These are phyloP conservation scores for Drosophila obscura DNA, from an alignment of 1,140 invertebrate species.

Conservation along the genomic window DNA sequence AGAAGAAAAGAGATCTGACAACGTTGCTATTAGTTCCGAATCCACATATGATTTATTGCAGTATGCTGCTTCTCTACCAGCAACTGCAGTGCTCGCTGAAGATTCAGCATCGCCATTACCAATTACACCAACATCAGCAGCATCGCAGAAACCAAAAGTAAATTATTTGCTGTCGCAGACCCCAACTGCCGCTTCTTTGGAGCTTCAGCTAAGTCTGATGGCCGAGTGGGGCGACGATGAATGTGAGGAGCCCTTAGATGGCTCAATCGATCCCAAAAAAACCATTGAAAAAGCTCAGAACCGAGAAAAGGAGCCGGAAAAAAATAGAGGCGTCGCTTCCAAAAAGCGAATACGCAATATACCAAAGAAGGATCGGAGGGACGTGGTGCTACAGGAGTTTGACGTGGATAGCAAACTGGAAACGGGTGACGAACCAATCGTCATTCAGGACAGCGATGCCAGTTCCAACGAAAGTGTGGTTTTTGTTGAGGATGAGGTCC, in stretches of 20 bases:
- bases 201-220: slow-evolving; percentile 52
- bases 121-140: neutral
- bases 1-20: too few relatives aligned
- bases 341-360: slow-evolving; percentile 74
- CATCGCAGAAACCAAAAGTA: neutral
- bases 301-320: neutral
- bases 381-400: slow-evolving; percentile 64
- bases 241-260: slow-evolving; percentile 35
- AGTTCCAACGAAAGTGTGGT: slow-evolving; percentile 69
- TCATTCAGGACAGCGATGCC: slow-evolving; percentile 69
- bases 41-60: too few relatives aligned
- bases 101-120: neutral
- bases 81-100: neutral
- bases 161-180: neutral
- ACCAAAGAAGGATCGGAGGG: slow-evolving; percentile 81
- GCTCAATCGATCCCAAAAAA: neutral
- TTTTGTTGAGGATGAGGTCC: slow-evolving; percentile 48
- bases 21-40: too few relatives aligned
- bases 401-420: slow-evolving; percentile 9
- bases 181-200: slow-evolving; percentile 21
- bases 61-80: neutral
- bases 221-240: slow-evolving; percentile 71
- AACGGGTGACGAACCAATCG: slow-evolving; percentile 44
- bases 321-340: neutral
- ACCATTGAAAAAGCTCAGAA: neutral